A percentile compares a stretch with the other conserved stretches of the same genome.
phyloP scores from a whole-genome alignment of 1,140 invertebrate genomes.

The Argopecten irradians region DNA sequence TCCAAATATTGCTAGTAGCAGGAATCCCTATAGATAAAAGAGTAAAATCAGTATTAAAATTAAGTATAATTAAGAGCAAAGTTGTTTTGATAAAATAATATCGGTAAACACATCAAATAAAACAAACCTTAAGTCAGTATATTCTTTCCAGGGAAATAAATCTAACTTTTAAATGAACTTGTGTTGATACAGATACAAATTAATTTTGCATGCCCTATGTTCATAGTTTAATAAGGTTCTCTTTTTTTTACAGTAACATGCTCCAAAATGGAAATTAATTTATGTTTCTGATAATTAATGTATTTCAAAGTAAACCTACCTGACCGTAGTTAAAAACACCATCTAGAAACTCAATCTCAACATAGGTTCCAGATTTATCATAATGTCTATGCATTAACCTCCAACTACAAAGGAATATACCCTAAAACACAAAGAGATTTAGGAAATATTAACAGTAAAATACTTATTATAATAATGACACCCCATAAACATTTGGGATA shows the following conservation, averaged over 20 bases:
- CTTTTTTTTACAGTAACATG: neutral
- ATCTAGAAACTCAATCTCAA: conserved; percentile 94
- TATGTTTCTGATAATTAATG: conserved; percentile 20
- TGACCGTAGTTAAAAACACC: conserved; percentile 92
- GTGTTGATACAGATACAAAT: no score
- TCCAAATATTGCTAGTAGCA: conserved; percentile 88
- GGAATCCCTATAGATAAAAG: conserved; percentile 62
- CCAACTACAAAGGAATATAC: conserved; percentile 90
- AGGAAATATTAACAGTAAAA: no score
- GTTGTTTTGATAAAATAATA: no score
- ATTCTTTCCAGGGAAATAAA: no score
- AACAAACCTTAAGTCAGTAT: no score
- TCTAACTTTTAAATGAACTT: no score
- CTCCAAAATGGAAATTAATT: no score
- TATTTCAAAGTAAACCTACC: conserved; percentile 70
- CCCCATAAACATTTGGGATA: no score
- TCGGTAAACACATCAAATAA: no score
- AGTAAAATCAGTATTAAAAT: neutral
- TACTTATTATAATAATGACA: no score
- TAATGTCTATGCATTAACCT: conserved; percentile 85
- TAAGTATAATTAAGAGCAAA: no score
- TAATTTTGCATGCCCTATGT: no score
- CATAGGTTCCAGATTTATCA: conserved; percentile 87
- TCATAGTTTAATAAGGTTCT: neutral
- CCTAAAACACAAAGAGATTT: conserved; percentile 79